A percentile compares a stretch with the other conserved stretches of the same genome.
Evolutionary conservation across 1,140 invertebrate genomes (phyloP).

Genomic region (Temnothorax longispinosus): DNA sequence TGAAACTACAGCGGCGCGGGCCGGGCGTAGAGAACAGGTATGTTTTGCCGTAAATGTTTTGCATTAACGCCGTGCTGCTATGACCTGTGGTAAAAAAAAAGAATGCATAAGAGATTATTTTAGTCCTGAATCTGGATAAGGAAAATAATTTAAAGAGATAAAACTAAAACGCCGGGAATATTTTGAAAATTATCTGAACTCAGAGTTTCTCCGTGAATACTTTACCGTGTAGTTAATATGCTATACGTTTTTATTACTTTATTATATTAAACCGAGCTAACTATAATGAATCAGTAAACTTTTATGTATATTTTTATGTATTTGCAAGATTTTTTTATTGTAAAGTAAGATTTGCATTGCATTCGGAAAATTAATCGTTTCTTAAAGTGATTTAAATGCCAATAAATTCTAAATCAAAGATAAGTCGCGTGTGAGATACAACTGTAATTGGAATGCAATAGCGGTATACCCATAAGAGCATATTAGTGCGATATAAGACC

Average conservation of each 20-base stretch:
- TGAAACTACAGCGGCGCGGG: neutral
- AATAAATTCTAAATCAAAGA: conserved; percentile 86
- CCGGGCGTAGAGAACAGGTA: neutral
- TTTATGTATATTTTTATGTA: neutral
- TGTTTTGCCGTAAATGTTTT: neutral
- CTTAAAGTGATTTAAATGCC: neutral
- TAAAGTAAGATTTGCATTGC: neutral
- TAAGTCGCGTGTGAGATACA: conserved; percentile 86
- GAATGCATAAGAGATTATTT: conserved; percentile 10
- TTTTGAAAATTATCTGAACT: conserved; percentile 2
- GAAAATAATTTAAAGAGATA: neutral
- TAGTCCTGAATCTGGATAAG: neutral
- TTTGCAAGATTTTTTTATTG: neutral
- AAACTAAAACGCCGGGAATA: neutral
- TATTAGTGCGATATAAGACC: neutral
- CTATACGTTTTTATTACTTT: neutral
- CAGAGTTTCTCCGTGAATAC: neutral
- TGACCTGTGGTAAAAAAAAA: neutral
- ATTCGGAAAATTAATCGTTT: neutral
- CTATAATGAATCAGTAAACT: neutral
- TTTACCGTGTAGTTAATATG: neutral
- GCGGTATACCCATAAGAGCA: neutral
- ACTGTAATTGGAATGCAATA: conserved; percentile 1
- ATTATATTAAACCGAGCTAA: neutral
- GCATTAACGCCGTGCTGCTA: neutral